Conservation (phyloP, 2,797 vertebrate genomes). For the Mus spretus region DNA sequence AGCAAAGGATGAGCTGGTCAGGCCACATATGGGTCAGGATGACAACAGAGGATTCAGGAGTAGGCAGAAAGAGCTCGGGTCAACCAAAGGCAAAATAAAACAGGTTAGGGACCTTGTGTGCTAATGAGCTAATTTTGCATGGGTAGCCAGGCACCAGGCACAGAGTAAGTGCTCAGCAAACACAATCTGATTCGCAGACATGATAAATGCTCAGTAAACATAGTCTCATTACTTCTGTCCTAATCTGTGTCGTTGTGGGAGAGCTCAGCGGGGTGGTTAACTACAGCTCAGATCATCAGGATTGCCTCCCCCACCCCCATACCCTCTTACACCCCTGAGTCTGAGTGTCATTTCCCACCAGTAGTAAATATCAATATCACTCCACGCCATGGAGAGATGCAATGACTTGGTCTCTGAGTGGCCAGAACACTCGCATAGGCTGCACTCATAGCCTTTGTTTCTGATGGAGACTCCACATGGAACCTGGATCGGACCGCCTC, state of each 20-base stretch:
- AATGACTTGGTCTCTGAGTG: not conserved
- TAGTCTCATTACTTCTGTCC: not conserved
- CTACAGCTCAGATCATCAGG: not conserved
- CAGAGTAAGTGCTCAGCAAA: not conserved
- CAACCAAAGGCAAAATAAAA: not conserved
- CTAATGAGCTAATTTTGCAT: not conserved
- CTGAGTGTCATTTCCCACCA: not conserved
- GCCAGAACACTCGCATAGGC: fast-evolving
- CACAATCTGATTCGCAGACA: not conserved
- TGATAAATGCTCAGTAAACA: not conserved
- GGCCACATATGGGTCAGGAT: not conserved
- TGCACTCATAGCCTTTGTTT: not conserved
- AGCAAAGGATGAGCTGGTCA: not conserved
- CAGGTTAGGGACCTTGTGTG: not conserved
- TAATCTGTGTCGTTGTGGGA: too few species aligned
- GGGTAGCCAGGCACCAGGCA: not conserved
- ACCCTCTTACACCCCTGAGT: not conserved
- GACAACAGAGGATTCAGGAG: not conserved
- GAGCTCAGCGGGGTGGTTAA: not conserved
- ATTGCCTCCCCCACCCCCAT: fast-evolving
- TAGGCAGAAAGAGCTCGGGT: not conserved
- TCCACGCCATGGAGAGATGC: not conserved
- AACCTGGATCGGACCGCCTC: not conserved
- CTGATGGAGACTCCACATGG: not conserved
- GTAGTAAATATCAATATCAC: not conserved